These are phyloP conservation scores for Premnoplex brunnescens DNA, from an alignment of 2,797 vertebrate genomes.

Conservation along the genomic window DNA sequence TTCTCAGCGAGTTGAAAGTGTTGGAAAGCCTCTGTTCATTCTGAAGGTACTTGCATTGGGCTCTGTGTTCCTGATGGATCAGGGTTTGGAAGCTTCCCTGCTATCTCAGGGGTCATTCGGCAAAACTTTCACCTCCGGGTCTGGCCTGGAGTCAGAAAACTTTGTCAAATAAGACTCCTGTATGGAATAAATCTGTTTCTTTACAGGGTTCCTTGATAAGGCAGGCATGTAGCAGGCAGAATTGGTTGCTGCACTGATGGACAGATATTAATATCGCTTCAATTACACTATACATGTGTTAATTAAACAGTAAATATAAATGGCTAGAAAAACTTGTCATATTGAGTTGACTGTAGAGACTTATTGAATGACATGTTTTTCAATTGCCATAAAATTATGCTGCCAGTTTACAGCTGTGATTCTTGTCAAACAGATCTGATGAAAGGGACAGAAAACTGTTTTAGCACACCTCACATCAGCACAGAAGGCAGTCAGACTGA, in stretches of 20 bases:
- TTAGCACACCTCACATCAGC: not conserved
- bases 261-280: not conserved
- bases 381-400: not conserved
- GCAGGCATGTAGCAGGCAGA: not conserved
- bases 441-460: conserved; percentile 1
- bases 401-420: conserved; percentile 32
- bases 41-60: not conserved
- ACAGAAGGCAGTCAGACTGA: not conserved
- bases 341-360: not conserved
- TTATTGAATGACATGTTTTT: not conserved
- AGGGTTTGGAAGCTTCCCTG: not conserved
- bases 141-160: not conserved
- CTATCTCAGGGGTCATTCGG: not conserved
- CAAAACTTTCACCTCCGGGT: not conserved
- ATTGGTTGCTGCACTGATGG: not conserved
- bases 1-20: not conserved
- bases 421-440: not conserved
- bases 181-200: not conserved
- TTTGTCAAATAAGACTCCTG: not conserved
- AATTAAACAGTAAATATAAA: conserved; percentile 26
- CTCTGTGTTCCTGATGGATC: not conserved
- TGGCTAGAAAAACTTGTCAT: not conserved
- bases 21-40: not conserved
- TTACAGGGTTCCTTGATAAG: not conserved
- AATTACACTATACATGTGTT: not conserved